A percentile compares a stretch with the other conserved stretches of the same genome.
These are phyloP conservation scores for Leucopternis melanops DNA, from an alignment of 2,113 vertebrate genomes.

Conservation along the genomic window DNA sequence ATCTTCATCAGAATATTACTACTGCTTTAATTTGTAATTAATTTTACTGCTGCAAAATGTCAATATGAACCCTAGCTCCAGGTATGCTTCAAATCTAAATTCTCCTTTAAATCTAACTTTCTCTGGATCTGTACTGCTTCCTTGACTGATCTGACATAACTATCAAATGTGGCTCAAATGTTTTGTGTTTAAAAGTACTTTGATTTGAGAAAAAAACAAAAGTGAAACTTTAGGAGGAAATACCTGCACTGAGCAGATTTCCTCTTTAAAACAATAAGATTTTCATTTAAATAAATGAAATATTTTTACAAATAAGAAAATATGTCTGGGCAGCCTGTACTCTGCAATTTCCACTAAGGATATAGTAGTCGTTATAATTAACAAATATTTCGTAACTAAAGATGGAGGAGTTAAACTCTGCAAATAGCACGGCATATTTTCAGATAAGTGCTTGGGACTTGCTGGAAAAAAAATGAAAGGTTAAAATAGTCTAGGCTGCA, in stretches of 20 bases:
- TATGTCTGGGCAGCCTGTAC: background rate
- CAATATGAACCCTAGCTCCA: background rate
- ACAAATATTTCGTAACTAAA: background rate
- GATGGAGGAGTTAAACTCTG: background rate
- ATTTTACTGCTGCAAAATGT: background rate
- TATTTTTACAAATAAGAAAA: background rate
- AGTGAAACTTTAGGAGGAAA: background rate
- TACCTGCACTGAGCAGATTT: background rate
- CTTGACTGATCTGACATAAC: background rate
- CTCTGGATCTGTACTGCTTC: background rate
- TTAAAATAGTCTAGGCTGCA: background rate
- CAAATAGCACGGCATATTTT: background rate
- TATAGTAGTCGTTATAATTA: background rate
- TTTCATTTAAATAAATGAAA: background rate
- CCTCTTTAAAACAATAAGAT: background rate
- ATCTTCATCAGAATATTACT: background rate
- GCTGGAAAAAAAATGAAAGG: background rate
- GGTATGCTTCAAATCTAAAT: background rate
- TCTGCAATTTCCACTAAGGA: background rate
- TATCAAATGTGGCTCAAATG: background rate
- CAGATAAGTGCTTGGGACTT: background rate
- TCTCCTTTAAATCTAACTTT: background rate
- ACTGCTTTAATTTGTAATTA: background rate
- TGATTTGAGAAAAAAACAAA: background rate
- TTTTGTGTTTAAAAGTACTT: background rate